phyloP scores from a whole-genome alignment of 2,113 vertebrate species.

The Mormoops blainvillei region DNA sequence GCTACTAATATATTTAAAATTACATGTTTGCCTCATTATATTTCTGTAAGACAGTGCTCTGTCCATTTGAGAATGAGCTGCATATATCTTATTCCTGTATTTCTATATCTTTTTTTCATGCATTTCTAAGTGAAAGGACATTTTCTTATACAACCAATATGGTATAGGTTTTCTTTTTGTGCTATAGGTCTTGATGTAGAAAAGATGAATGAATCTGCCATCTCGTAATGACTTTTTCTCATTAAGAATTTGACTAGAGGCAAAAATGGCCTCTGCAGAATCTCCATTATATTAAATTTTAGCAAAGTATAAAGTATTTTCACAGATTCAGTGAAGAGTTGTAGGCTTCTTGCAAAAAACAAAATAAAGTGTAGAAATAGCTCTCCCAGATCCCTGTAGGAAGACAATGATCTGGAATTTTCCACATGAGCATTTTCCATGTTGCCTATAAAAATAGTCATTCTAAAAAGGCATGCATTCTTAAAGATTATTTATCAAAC shows the following conservation, averaged over 20 bases:
- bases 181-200: neutral
- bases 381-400: neutral
- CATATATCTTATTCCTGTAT: neutral
- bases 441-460: neutral
- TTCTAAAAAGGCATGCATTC: neutral
- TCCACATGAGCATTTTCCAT: neutral
- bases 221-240: conserved; percentile 1
- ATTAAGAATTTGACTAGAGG: conserved; percentile 19
- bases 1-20: neutral
- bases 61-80: neutral
- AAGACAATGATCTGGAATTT: neutral
- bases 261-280: conserved; percentile 11
- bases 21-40: neutral
- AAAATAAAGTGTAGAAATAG: neutral
- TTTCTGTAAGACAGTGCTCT: neutral
- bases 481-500: neutral
- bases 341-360: neutral
- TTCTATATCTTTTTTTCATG: neutral
- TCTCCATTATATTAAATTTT: neutral
- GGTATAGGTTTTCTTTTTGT: neutral
- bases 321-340: neutral
- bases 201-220: conserved; percentile 9
- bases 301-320: neutral
- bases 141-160: neutral
- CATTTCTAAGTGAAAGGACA: neutral